Conservation (phyloP, 2,888 invertebrate species). For the Atherix ibis region DNA sequence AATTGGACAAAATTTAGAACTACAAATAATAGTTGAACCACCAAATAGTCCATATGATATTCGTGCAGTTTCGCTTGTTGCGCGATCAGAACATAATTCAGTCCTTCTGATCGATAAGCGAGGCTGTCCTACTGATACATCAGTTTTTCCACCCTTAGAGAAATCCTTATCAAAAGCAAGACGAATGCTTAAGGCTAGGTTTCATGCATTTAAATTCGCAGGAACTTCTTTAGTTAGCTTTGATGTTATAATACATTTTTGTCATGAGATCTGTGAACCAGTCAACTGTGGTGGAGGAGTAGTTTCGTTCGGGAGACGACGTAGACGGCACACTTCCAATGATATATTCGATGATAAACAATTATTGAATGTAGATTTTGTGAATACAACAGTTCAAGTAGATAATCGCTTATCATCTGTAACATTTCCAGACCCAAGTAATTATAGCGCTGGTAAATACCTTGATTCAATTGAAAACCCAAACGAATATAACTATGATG, state of each 20-base stretch:
- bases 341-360: not conserved
- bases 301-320: constrained; percentile 3
- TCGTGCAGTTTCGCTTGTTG: constrained; percentile 62
- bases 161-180: constrained; percentile 25
- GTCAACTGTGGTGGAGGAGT: constrained; percentile 36
- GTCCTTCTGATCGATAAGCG: constrained; percentile 55
- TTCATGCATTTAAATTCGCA: constrained; percentile 77
- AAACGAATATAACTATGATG: not conserved
- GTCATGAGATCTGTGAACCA: constrained; percentile 49
- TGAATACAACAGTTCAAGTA: constrained; percentile 3
- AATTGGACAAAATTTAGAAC: constrained; percentile 48
- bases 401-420: constrained; percentile 3
- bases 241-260: constrained; percentile 67
- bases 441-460: not conserved
- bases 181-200: constrained; percentile 41
- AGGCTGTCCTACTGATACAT: constrained; percentile 63
- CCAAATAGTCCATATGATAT: constrained; percentile 42
- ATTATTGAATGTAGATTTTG: not conserved
- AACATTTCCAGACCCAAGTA: not conserved
- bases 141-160: constrained; percentile 35
- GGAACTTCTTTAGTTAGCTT: constrained; percentile 70
- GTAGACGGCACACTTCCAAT: constrained; percentile 8
- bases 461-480: not conserved
- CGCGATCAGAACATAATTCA: constrained; percentile 61
- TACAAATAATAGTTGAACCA: constrained; percentile 43